Evolutionary conservation across 2,888 invertebrate genomes (phyloP).

Genomic region (Chelonus formosanus): DNA sequence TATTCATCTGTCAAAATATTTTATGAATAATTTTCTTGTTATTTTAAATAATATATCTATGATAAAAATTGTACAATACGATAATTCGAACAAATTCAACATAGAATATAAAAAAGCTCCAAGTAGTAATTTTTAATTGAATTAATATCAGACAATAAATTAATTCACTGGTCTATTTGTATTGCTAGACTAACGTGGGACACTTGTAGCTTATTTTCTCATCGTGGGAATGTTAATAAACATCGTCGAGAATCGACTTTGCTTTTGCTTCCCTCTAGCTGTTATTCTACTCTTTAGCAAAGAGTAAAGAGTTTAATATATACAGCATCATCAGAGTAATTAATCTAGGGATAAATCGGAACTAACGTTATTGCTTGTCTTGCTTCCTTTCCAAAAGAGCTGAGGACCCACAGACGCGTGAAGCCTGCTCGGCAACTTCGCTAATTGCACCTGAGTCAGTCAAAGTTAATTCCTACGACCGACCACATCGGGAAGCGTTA

Average conservation of each 20-base stretch:
- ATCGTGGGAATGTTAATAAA: slow-evolving; percentile 23
- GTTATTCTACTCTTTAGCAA: neutral
- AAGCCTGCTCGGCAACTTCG: slow-evolving; percentile 39
- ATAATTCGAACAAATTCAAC: too few species aligned
- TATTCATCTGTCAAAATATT: neutral
- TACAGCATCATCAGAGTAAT: slow-evolving; percentile 17
- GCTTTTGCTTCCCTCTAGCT: neutral
- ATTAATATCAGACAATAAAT: neutral
- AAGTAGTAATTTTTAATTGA: neutral
- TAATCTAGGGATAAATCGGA: slow-evolving; percentile 25
- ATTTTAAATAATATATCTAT: too few species aligned
- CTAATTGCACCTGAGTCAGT: slow-evolving; percentile 43
- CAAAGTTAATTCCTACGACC: slow-evolving; percentile 34
- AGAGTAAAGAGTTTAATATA: slow-evolving; percentile 7
- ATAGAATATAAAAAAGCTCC: too few species aligned
- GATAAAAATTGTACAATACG: too few species aligned
- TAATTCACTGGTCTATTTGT: slow-evolving; percentile 1
- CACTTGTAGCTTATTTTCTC: slow-evolving; percentile 2
- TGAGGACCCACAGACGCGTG: slow-evolving; percentile 21
- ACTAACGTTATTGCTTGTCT: slow-evolving; percentile 2
- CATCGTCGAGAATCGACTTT: slow-evolving; percentile 1
- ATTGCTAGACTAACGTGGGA: slow-evolving; percentile 10
- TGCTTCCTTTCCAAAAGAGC: slow-evolving; percentile 11
- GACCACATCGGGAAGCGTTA: slow-evolving; percentile 27
- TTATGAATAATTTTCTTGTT: neutral